Conservation (phyloP, 2,888 invertebrate species). For the Oligia latruncula region DNA sequence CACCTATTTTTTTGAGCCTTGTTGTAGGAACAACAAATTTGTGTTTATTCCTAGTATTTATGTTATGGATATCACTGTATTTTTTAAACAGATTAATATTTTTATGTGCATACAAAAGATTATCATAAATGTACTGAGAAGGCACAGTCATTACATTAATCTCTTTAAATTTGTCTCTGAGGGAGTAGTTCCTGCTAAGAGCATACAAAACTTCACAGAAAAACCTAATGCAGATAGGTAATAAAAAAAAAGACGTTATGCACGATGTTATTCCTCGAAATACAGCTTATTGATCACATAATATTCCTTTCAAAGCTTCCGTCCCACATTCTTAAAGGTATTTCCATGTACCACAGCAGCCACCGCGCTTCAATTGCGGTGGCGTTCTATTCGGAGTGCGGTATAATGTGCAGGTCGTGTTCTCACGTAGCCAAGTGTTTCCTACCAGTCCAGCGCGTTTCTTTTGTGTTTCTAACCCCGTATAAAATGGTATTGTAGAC, state of each 20-base stretch:
- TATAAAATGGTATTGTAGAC: slow-evolving; percentile 22
- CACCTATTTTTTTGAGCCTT: too few relatives aligned
- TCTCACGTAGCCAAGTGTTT: slow-evolving; percentile 62
- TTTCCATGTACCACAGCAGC: slow-evolving; percentile 54
- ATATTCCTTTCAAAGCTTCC: slow-evolving; percentile 49
- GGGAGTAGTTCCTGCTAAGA: background rate
- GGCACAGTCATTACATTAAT: too few relatives aligned
- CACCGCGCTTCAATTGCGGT: slow-evolving; percentile 50
- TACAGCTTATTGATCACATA: slow-evolving; percentile 32
- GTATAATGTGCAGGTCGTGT: slow-evolving; percentile 59
- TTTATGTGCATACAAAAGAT: too few relatives aligned
- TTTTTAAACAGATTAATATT: too few relatives aligned
- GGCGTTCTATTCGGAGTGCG: slow-evolving; percentile 40
- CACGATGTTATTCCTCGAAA: slow-evolving; percentile 20
- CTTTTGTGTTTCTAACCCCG: slow-evolving; percentile 51
- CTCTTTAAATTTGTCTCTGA: too few relatives aligned
- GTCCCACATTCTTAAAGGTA: slow-evolving; percentile 57
- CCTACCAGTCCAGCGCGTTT: slow-evolving; percentile 50
- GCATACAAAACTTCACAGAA: background rate
- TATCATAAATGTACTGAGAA: too few relatives aligned
- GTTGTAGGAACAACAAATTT: too few relatives aligned
- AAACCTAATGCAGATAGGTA: background rate
- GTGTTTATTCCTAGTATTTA: too few relatives aligned
- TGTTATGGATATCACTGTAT: too few relatives aligned
- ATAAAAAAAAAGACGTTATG: slow-evolving; percentile 6